phyloP scores from a whole-genome alignment of 1,140 invertebrate genomes.

The Idris sp. region DNA sequence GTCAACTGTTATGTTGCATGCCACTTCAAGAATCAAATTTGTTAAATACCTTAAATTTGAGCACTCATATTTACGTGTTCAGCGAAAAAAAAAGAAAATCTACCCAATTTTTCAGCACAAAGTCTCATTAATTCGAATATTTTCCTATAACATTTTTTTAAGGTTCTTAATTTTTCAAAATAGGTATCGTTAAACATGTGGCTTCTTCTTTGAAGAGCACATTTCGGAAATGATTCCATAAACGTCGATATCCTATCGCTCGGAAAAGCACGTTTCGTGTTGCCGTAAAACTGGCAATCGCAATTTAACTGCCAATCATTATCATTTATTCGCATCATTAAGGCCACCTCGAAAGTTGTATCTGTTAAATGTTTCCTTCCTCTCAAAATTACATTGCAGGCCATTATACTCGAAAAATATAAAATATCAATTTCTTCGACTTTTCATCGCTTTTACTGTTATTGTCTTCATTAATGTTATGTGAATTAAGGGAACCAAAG shows the following conservation, averaged over 20 bases:
- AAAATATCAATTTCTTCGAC: slow-evolving; percentile 35
- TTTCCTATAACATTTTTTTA: no score
- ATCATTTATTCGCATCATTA: slow-evolving; percentile 70
- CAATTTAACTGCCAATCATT: slow-evolving; percentile 69
- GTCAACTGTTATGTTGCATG: no score
- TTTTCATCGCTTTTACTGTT: slow-evolving; percentile 8
- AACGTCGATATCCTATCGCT: slow-evolving; percentile 65
- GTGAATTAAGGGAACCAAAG: no score
- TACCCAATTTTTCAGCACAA: no score
- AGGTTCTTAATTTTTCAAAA: no score
- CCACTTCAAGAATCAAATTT: no score
- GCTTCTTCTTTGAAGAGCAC: slow-evolving; percentile 28
- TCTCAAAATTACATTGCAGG: slow-evolving; percentile 21
- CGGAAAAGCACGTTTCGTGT: slow-evolving; percentile 55
- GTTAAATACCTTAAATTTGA: no score
- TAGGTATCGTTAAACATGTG: no score
- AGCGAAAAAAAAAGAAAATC: no score
- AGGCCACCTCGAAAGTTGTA: slow-evolving; percentile 24
- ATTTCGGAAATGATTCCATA: slow-evolving; percentile 65
- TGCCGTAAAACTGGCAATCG: slow-evolving; percentile 66
- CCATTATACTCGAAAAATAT: slow-evolving; percentile 25
- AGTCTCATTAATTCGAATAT: no score
- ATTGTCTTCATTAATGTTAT: slow-evolving; percentile 19
- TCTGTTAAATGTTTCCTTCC: slow-evolving; percentile 32
- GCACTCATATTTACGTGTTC: no score